A percentile compares a stretch with the other conserved stretches of the same genome.
Conservation (phyloP, 2,113 vertebrate genomes). For the Gadus chalcogrammus region DNA sequence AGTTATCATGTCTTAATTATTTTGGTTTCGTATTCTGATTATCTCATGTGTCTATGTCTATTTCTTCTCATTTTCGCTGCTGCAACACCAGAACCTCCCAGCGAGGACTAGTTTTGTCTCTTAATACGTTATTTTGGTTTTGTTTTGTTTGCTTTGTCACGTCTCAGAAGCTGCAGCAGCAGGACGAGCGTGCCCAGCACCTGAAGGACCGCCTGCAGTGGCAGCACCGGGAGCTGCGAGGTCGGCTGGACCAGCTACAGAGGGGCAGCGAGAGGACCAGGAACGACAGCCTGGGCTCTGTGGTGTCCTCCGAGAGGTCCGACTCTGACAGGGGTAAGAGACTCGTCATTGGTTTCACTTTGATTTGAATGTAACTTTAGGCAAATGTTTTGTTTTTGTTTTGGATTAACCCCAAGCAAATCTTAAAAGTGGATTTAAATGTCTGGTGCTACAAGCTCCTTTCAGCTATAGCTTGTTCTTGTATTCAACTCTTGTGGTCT, state of each 20-base stretch:
- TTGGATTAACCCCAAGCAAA: background rate
- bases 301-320: conserved; percentile 82
- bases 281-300: conserved; percentile 83
- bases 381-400: too few species aligned
- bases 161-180: conserved; percentile 84
- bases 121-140: too few species aligned
- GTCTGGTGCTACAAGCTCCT: background rate
- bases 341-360: too few species aligned
- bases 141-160: background rate
- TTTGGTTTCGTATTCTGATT: too few species aligned
- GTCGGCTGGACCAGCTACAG: conserved; percentile 78
- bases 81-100: too few species aligned
- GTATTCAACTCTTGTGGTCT: background rate
- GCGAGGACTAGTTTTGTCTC: too few species aligned
- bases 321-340: conserved; percentile 82
- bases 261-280: conserved; percentile 72
- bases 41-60: too few species aligned
- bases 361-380: too few species aligned
- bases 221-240: conserved; percentile 79
- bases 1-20: too few species aligned
- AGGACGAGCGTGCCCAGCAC: conserved; percentile 78
- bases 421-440: background rate
- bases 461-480: background rate
- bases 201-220: conserved; percentile 81
- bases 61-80: too few species aligned